phyloP scores from a whole-genome alignment of 2,113 vertebrate species.

The Azemiops feae region DNA sequence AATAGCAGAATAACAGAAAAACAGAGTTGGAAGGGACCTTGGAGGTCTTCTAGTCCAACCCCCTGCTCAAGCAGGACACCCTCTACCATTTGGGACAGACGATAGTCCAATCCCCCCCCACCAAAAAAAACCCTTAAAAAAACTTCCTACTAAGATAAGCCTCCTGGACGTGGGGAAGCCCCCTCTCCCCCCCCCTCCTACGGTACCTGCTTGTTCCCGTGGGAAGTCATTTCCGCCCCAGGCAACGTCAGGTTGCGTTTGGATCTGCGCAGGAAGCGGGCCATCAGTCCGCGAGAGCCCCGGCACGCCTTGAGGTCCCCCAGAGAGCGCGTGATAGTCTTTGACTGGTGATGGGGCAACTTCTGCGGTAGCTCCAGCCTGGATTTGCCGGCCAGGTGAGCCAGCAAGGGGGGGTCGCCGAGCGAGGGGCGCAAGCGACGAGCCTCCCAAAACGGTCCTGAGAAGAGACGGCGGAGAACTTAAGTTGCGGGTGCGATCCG shows the following conservation, averaged over 20 bases:
- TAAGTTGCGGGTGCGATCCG: not conserved
- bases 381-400: constrained; percentile 58
- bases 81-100: not conserved
- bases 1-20: too few relatives aligned
- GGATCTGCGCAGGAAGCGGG: constrained; percentile 90
- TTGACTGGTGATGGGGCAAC: constrained; percentile 50
- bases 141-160: not conserved
- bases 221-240: constrained; percentile 69
- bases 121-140: not conserved
- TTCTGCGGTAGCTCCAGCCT: constrained; percentile 46
- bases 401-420: constrained; percentile 68
- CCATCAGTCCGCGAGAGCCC: constrained; percentile 79
- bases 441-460: constrained; percentile 82
- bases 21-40: too few relatives aligned
- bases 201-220: constrained; percentile 67
- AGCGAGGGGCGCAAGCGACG: constrained; percentile 73
- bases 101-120: too few relatives aligned
- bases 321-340: constrained; percentile 79
- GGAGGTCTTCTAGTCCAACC: not conserved
- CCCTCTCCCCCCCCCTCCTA: constrained; percentile 25
- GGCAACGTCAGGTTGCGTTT: constrained; percentile 73
- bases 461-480: fast-evolving
- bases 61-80: not conserved
- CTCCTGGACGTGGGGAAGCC: fast-evolving
- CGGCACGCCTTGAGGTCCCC: constrained; percentile 89